phyloP scores from a whole-genome alignment of 2,113 vertebrate species.

The Sinocyclocheilus anshuiensis region DNA sequence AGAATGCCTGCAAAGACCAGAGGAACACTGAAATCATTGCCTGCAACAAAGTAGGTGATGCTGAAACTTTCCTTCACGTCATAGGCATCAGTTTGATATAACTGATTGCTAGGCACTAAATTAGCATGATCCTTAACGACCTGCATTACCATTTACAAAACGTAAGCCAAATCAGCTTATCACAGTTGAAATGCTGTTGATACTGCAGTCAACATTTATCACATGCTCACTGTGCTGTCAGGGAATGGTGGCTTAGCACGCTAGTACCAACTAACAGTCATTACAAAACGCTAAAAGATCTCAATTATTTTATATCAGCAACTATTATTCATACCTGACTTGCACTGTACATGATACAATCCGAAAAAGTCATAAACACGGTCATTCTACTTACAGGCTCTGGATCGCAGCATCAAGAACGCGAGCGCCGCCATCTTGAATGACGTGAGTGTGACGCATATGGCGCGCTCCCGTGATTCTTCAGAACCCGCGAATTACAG shows the following conservation, averaged over 20 bases:
- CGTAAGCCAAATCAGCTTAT: too few relatives aligned
- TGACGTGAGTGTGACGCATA: not conserved
- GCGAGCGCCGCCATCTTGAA: conserved; percentile 73
- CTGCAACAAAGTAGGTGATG: not conserved
- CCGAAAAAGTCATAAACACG: not conserved
- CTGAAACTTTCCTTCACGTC: not conserved
- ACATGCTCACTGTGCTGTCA: not conserved
- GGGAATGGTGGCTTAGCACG: not conserved
- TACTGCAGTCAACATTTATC: not conserved
- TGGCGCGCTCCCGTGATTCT: not conserved
- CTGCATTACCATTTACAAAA: not conserved
- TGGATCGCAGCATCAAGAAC: conserved; percentile 67
- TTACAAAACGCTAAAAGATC: not conserved
- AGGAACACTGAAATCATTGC: not conserved
- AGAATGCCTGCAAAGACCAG: conserved; percentile 64
- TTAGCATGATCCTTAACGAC: not conserved
- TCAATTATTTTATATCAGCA: not conserved
- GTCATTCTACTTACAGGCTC: conserved; percentile 60
- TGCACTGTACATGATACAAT: too few relatives aligned
- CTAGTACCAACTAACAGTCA: not conserved
- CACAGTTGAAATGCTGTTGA: not conserved
- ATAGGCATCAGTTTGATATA: not conserved
- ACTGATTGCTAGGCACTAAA: not conserved
- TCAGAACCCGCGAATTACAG: conserved; percentile 10
- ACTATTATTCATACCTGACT: not conserved